These are phyloP conservation scores for Athalia circularis DNA, from an alignment of 2,888 invertebrate species.

Conservation along the genomic window DNA sequence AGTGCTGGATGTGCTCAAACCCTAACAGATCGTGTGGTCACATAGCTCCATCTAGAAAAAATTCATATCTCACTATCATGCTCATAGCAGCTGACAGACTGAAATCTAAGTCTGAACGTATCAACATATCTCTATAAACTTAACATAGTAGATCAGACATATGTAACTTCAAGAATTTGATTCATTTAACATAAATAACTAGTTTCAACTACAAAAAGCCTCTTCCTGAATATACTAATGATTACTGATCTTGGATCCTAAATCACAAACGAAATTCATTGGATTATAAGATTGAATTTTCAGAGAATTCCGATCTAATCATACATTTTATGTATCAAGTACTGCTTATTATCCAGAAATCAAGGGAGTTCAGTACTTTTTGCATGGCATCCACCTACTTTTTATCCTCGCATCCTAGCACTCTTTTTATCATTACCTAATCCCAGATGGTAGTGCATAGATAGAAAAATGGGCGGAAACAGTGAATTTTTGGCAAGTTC, in stretches of 20 bases:
- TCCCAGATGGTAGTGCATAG: neutral
- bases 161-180: constrained; percentile 12
- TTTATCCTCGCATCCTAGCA: constrained; percentile 16
- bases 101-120: neutral
- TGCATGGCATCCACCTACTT: neutral
- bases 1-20: constrained; percentile 9
- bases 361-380: constrained; percentile 30
- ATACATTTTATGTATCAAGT: neutral
- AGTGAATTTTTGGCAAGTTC: constrained; percentile 44
- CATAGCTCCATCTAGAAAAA: neutral
- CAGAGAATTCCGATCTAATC: neutral
- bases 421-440: constrained; percentile 5
- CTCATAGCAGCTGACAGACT: constrained; percentile 10
- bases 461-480: constrained; percentile 46
- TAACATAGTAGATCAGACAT: constrained; percentile 31
- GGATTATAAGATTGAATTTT: neutral
- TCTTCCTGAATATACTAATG: neutral
- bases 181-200: constrained; percentile 12
- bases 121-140: constrained; percentile 15
- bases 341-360: neutral
- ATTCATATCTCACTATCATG: constrained; percentile 9
- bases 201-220: constrained; percentile 9
- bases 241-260: neutral
- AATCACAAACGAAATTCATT: neutral
- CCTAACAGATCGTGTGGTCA: constrained; percentile 4